Evolutionary conservation across 2,797 vertebrate genomes (phyloP).

Genomic region (Pipistrellus pygmaeus): DNA sequence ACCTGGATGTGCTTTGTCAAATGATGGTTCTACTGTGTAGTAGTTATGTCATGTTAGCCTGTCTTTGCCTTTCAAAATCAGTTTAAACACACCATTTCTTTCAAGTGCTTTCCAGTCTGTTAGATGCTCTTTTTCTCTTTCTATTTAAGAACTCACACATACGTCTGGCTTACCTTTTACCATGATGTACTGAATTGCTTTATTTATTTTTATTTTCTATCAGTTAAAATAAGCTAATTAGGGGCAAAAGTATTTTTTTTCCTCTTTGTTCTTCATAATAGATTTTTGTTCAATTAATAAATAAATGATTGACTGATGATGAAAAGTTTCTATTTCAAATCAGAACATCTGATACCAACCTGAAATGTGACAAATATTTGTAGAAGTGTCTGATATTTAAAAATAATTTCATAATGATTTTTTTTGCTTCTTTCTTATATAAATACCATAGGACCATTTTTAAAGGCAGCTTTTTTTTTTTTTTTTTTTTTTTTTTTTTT

Average conservation of each 20-base stretch:
- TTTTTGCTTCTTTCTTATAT: neutral
- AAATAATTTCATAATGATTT: constrained; percentile 4
- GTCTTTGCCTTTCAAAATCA: constrained; percentile 47
- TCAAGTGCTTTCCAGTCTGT: neutral
- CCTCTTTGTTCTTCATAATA: neutral
- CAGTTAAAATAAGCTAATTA: neutral
- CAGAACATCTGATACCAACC: neutral
- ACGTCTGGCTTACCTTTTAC: neutral
- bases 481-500: too few relatives aligned
- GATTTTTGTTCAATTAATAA: constrained; percentile 45
- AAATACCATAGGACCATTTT: neutral
- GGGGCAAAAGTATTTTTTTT: neutral
- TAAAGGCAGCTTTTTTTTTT: neutral
- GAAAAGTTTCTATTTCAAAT: constrained; percentile 17
- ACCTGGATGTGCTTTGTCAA: constrained; percentile 2
- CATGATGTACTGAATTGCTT: neutral
- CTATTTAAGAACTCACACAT: neutral
- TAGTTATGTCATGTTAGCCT: neutral
- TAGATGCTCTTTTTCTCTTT: neutral
- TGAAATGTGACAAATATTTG: constrained; percentile 43
- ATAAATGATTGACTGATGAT: neutral
- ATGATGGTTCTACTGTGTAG: neutral
- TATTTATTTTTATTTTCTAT: constrained; percentile 15
- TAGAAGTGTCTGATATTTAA: neutral
- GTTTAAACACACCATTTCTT: neutral